phyloP scores from a whole-genome alignment of 2,797 vertebrate genomes.

The Tamandua tetradactyla region DNA sequence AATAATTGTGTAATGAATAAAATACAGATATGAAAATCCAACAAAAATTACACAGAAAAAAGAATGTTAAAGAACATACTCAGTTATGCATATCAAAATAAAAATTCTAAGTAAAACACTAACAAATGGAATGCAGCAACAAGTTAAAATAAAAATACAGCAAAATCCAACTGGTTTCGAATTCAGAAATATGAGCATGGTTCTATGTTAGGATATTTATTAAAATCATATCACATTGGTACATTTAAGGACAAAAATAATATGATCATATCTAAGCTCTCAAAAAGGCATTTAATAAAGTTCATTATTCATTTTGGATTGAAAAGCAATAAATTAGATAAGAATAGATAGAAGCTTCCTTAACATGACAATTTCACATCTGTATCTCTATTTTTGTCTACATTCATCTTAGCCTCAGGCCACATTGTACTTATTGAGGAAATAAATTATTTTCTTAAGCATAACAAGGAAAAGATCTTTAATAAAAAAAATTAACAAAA shows the following conservation, averaged over 20 bases:
- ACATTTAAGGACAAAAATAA: background rate
- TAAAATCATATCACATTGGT: background rate
- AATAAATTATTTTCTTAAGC: conserved; percentile 5
- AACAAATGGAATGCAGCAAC: background rate
- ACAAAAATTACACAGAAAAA: background rate
- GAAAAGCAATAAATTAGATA: background rate
- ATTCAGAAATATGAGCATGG: background rate
- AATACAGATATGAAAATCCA: background rate
- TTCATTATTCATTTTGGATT: background rate
- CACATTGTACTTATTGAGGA: background rate
- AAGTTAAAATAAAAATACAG: background rate
- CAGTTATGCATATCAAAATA: background rate
- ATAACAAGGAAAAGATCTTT: background rate
- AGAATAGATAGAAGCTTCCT: background rate
- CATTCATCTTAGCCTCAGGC: background rate
- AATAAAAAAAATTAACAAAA: background rate
- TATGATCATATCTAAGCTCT: background rate
- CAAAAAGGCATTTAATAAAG: background rate
- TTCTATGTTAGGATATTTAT: background rate
- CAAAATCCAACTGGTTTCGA: background rate
- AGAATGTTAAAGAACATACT: background rate
- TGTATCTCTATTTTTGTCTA: conserved; percentile 11
- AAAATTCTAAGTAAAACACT: background rate
- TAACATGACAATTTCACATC: background rate
- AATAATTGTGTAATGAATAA: background rate